Base-by-base conservation (phyloP, 30 jellyfish, hydroid and myxozoan species). In the Cassiopea xamachana region DNA sequence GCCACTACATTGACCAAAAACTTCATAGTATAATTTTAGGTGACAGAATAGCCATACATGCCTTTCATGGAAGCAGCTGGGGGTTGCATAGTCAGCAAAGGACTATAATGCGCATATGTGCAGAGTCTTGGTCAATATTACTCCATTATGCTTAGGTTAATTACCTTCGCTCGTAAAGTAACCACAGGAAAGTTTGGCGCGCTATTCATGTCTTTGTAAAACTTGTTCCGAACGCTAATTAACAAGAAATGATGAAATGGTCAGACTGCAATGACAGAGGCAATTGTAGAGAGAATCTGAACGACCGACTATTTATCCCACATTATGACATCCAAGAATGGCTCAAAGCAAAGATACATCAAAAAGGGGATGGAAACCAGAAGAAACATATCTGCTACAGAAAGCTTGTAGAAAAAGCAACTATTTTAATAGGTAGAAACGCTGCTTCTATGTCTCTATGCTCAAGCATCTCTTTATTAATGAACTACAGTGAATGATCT, bases 101-200 rank as follows among this genome's bases (percentile, higher is more conserved):
- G 39, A 27, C 39, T 27, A 27, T 27, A 27, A 27, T 27, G 39
- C 0, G 39, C 39, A 27, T 27, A 64, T 64, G 74, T 2, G 27
- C 15, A 17, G 74, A 64, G 74, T 14, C 43, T 2, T 7, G 74
- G 64, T 10, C 10, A 55, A 6, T 55, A 55, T 55, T 55, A 55
- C 12, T 10, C 64, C 64, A 55, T 10, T 55, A 10, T 17, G 15
- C 74, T 13, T 17, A 64, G 43, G 43, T 2, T 64, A 64, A 64
- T 64, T 64, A 2, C 27, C 2, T 16, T 71, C 27, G 55, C 48
- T 16, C 80, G 27, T 71, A 12, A 71, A 17, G 4, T 19, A 43
- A 71, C 80, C 80, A 39, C 80, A 71, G 39, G 4, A 15, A 71
- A 71, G 27, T 71, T 71, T 51, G 58, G 80, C 51, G 80, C 80